Conservation (phyloP, 1,140 invertebrate genomes). For the Drosophila orena region DNA sequence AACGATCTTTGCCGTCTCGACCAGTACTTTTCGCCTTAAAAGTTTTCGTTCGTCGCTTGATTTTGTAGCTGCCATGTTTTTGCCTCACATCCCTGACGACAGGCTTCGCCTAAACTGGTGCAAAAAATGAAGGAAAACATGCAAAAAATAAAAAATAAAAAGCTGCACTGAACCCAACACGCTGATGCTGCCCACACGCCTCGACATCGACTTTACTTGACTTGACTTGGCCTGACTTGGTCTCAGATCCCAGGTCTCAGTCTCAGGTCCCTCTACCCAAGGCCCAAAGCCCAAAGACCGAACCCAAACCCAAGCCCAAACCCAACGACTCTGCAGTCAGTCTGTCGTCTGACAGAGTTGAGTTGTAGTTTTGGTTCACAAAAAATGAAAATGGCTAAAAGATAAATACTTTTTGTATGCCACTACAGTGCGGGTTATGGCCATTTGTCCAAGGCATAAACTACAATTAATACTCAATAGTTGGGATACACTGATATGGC, state of each 20-base stretch:
- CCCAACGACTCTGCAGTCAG: slow-evolving; percentile 21
- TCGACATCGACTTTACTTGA: slow-evolving; percentile 44
- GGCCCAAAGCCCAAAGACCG: slow-evolving; percentile 2
- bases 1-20: slow-evolving; percentile 38
- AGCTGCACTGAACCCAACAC: slow-evolving; percentile 38
- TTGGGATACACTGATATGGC: too few species aligned
- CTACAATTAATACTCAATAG: too few species aligned
- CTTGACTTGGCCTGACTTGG: slow-evolving; percentile 31
- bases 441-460: too few species aligned
- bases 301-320: not conserved
- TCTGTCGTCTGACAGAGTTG: slow-evolving; percentile 41
- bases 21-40: slow-evolving; percentile 25
- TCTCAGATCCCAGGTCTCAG: slow-evolving; percentile 29
- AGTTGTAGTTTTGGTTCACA: slow-evolving; percentile 44
- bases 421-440: slow-evolving; percentile 1
- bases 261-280: slow-evolving; percentile 18
- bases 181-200: slow-evolving; percentile 43
- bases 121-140: slow-evolving; percentile 41
- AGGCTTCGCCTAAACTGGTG: slow-evolving; percentile 45
- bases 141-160: slow-evolving; percentile 18
- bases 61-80: slow-evolving; percentile 43
- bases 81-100: slow-evolving; percentile 39
- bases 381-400: slow-evolving; percentile 31
- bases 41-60: slow-evolving; percentile 29
- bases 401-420: slow-evolving; percentile 15